Evolutionary conservation across 2,797 vertebrate genomes (phyloP).

Genomic region (Sparus aurata): DNA sequence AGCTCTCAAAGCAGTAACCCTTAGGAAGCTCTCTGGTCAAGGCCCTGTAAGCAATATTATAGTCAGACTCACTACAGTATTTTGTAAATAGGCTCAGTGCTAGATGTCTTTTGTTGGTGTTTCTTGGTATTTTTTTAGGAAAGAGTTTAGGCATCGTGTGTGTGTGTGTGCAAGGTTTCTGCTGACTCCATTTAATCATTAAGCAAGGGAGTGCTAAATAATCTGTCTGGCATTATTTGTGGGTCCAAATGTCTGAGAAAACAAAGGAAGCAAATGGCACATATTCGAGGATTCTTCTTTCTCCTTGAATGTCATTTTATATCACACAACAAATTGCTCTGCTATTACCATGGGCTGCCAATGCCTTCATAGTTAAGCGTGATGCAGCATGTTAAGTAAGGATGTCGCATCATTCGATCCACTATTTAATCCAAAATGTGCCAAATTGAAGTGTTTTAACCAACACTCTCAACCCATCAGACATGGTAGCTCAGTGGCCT

Average conservation of each 20-base stretch:
- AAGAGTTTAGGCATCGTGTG: not conserved
- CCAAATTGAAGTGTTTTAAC: not conserved
- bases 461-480: no score
- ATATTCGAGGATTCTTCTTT: not conserved
- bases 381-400: not conserved
- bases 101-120: constrained; percentile 12
- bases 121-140: constrained; percentile 16
- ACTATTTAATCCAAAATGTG: not conserved
- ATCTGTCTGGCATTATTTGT: not conserved
- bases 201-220: constrained; percentile 4
- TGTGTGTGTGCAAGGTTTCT: not conserved
- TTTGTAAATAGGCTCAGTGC: constrained; percentile 1
- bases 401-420: not conserved
- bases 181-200: not conserved
- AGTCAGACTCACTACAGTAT: constrained; percentile 20
- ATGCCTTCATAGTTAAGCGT: constrained; percentile 6
- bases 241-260: constrained; percentile 1
- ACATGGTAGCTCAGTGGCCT: no score
- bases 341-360: not conserved
- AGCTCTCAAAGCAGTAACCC: constrained; percentile 14
- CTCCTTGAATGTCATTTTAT: not conserved
- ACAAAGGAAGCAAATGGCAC: constrained; percentile 4
- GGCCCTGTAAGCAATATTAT: constrained; percentile 30
- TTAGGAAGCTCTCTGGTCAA: constrained; percentile 21
- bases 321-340: not conserved